Conservation (phyloP, 2,888 invertebrate genomes). For the Crepidodera aurea region DNA sequence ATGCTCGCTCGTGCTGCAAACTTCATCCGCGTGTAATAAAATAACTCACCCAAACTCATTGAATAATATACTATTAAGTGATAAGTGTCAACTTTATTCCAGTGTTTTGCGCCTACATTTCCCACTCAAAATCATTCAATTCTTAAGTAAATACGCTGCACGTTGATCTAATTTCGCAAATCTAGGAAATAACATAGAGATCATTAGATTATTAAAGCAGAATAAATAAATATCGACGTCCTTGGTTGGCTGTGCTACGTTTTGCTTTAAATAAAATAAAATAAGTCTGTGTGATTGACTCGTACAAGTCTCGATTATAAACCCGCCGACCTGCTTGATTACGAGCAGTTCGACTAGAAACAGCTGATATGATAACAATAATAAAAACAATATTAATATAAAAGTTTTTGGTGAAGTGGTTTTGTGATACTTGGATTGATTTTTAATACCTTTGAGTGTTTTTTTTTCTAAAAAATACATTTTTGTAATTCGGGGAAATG, state of each 20-base stretch:
- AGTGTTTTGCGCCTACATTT: no score
- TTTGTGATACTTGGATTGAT: background rate
- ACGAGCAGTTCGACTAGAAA: conserved; percentile 1
- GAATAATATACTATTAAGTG: no score
- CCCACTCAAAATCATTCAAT: no score
- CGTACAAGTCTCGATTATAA: conserved; percentile 1
- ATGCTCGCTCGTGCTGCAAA: no score
- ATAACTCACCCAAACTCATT: no score
- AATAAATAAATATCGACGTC: conserved; percentile 15
- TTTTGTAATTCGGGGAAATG: no score
- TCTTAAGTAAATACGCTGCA: no score
- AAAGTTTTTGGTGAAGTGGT: background rate
- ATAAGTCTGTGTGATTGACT: background rate
- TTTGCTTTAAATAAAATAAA: background rate
- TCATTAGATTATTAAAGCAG: conserved; percentile 1
- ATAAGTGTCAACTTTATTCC: no score
- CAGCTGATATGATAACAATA: conserved; percentile 24
- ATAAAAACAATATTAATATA: conserved; percentile 15
- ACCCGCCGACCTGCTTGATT: background rate
- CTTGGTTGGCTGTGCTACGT: background rate
- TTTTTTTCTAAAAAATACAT: no score
- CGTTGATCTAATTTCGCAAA: conserved; percentile 17
- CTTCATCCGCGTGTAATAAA: no score
- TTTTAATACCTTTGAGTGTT: no score
- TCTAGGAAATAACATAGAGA: conserved; percentile 8